Base-by-base conservation (phyloP, 2,888 invertebrate species). In the Eurois occulta region DNA sequence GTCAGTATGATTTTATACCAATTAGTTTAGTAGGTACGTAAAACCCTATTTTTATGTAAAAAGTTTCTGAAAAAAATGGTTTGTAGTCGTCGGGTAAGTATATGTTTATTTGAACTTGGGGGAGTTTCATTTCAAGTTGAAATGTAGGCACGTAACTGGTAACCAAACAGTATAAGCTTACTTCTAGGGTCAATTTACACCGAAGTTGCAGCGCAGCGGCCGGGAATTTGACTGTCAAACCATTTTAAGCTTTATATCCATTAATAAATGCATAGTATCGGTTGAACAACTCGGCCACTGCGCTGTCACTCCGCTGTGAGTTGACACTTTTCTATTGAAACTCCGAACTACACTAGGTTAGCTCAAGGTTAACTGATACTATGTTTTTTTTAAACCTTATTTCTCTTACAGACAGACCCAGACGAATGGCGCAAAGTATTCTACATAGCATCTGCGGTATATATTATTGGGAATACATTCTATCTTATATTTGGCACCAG, bases 371-470 rank as follows among this genome's bases (percentile, higher is more conserved):
- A 32, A 21, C 8, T 16, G 16, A 1, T 2, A 16, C 28, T 16
- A 28, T 28, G 28, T n/a, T 52, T 13, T 28, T n/a, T 16, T 28
- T 13, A 55, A 58, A 16, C 2, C 5, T 8, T 77, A 6, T 43
- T 52, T 2, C 1, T 16, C 58, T 87, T 81, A 32, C 93, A 98
- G 98, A 94, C 95, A 48, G 94, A 97, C 88, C 95, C 97, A 18
- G 85, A 89, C 18, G 97, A 98, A 91, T 98, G 98, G 98, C 97
- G 97, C 58, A 96, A 96, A 64, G 97, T 98, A 16, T 98, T 98
- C 94, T 97, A 97, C 90, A 95, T 98, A 58, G 97, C 98, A 0
- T 97, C 98, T 0, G 97, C 94, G 0, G 94, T 98, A 72, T 98
- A 98, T 90, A 93, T 98, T n/a, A 86, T 97, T 2, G 97, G 98